Conservation (phyloP, 2,113 vertebrate species). For the Trichechus manatus region DNA sequence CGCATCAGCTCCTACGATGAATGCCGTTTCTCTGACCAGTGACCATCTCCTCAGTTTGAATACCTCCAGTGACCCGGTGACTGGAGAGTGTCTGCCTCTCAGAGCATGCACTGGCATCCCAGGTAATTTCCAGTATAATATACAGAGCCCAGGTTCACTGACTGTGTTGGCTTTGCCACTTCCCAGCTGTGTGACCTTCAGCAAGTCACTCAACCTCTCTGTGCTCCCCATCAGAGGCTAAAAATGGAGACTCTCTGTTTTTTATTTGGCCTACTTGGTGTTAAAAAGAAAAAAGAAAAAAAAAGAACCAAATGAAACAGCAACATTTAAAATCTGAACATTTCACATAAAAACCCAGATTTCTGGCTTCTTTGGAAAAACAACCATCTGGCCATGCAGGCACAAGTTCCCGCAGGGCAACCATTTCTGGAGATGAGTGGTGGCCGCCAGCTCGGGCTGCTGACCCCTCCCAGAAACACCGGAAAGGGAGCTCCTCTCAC, state of each 20-base stretch:
- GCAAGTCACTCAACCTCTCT: background rate
- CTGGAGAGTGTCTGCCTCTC: background rate
- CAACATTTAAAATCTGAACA: background rate
- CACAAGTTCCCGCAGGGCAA: no score
- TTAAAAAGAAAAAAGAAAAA: background rate
- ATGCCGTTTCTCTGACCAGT: background rate
- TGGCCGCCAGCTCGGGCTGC: background rate
- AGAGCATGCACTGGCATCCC: accelerated
- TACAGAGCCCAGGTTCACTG: background rate
- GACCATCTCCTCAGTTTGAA: background rate
- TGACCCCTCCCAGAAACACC: background rate
- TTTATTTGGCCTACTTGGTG: background rate
- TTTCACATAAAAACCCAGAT: background rate
- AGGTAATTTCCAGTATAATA: accelerated
- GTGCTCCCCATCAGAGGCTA: background rate
- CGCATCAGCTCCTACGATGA: accelerated
- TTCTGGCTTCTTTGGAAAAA: background rate
- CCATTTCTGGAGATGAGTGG: background rate
- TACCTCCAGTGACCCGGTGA: background rate
- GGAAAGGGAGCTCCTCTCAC: background rate
- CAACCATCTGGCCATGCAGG: no score
- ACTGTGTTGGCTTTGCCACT: background rate
- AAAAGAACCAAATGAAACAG: background rate
- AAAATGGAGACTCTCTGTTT: background rate
- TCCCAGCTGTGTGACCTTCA: background rate